A percentile compares a stretch with the other conserved stretches of the same genome.
Evolutionary conservation across 1,140 invertebrate genomes (phyloP).

Genomic region (Drosophila azteca): DNA sequence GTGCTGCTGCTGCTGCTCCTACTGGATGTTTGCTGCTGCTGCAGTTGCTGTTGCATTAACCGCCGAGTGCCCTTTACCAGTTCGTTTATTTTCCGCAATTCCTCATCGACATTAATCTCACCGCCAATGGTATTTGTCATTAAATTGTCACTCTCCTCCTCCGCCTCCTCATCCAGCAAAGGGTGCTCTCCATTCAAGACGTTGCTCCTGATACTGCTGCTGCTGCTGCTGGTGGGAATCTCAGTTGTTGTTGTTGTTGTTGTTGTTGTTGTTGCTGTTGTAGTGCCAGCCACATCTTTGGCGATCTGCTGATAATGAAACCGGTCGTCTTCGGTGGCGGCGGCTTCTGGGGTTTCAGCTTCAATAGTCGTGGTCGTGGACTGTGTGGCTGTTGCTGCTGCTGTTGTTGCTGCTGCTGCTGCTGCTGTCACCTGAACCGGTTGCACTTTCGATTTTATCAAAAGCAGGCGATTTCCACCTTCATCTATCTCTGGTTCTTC

Average conservation of each 20-base stretch:
- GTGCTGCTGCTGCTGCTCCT: slow-evolving; percentile 20
- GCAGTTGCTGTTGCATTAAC: slow-evolving; percentile 43
- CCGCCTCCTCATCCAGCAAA: slow-evolving; percentile 25
- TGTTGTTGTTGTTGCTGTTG: slow-evolving; percentile 6
- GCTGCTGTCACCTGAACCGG: slow-evolving; percentile 72
- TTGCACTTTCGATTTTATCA: slow-evolving; percentile 83
- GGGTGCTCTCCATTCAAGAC: too few relatives aligned
- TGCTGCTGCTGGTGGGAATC: slow-evolving; percentile 20
- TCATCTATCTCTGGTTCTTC: slow-evolving; percentile 39
- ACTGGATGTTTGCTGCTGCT: slow-evolving; percentile 36
- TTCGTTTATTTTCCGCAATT: slow-evolving; percentile 78
- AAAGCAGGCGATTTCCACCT: slow-evolving; percentile 54
- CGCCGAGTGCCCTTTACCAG: slow-evolving; percentile 68
- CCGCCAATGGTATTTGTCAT: slow-evolving; percentile 69
- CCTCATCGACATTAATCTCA: slow-evolving; percentile 71
- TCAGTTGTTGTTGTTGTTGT: slow-evolving; percentile 4
- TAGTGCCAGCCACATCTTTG: slow-evolving; percentile 33
- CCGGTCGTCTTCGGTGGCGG: slow-evolving; percentile 64
- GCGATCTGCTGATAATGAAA: slow-evolving; percentile 75
- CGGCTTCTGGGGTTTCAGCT: slow-evolving; percentile 29
- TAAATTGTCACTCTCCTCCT: slow-evolving; percentile 65
- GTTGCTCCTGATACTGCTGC: slow-evolving; percentile 18
- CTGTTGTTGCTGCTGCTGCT: slow-evolving; percentile 20
- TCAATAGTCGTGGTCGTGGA: slow-evolving; percentile 10
- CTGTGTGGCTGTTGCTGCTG: slow-evolving; percentile 19